Evolutionary conservation across 2,888 invertebrate genomes (phyloP).

Genomic region (Brenthis hecate): DNA sequence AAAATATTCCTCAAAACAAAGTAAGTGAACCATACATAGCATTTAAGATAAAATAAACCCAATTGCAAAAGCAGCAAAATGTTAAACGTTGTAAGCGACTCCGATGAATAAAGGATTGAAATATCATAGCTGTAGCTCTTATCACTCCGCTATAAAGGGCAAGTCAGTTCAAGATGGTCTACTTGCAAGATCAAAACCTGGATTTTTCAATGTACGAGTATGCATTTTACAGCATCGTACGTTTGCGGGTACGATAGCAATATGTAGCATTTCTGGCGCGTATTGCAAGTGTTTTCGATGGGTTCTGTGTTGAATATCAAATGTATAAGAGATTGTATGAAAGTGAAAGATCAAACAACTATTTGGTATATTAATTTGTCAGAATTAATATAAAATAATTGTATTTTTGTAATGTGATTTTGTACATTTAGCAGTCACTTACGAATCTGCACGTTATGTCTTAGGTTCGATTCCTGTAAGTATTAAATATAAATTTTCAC

Average conservation of each 20-base stretch:
- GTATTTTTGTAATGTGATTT: too few species aligned
- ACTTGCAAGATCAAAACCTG: background rate
- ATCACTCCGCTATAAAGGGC: conserved; percentile 6
- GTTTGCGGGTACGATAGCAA: background rate
- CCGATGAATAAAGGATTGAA: conserved; percentile 2
- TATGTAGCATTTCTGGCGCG: background rate
- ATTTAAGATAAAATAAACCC: too few species aligned
- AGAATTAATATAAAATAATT: too few species aligned
- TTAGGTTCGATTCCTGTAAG: too few species aligned
- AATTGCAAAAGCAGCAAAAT: background rate
- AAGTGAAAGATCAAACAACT: background rate
- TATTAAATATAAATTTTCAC: too few species aligned
- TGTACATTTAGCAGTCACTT: too few species aligned
- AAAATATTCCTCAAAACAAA: too few species aligned
- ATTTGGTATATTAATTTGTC: background rate
- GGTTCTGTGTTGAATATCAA: background rate
- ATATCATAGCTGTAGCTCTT: background rate
- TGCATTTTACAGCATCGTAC: conserved; percentile 10
- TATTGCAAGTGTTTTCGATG: background rate
- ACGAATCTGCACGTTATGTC: too few species aligned
- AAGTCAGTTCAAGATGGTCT: conserved; percentile 4
- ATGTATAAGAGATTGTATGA: background rate
- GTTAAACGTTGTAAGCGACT: background rate
- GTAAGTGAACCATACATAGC: too few species aligned
- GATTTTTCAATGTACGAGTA: conserved; percentile 12